Evolutionary conservation across 2,888 invertebrate genomes (phyloP), one percentile per base, ranked within the genome.

Genomic region (Lithophane socia): DNA sequence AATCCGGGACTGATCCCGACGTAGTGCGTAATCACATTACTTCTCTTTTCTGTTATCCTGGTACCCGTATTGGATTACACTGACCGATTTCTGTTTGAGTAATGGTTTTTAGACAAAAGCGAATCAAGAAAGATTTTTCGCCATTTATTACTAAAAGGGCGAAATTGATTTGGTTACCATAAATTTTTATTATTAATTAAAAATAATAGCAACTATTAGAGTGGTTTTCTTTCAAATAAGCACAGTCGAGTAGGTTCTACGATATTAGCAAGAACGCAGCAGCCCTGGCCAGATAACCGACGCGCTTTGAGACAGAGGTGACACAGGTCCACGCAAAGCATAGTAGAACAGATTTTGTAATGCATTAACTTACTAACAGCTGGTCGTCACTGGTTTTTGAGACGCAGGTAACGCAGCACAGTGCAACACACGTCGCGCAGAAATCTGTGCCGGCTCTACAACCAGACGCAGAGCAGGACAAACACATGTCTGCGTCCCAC

Each of bases 1-100:
- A 85, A 87, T 87, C 82, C 77, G 60, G 85, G 87, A 68, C 82
- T 77, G 70, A 81, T 87, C 85, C 82, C 75, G 54, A 69, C 68
- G 74, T 75, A 63, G 71, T 71, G 73, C 71, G 86, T 77, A 69
- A 77, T 77, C 68, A 72, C 68, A 63, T 72, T 66, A 83, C 68
- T 67, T 78, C 16, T 78, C 60, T 73, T 73, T 87, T 73, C 69
- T 84, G 85, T 80, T 75, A 70, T 75, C 84, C 87, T 87, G 87
- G 73, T 84, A 84, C 80, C 73, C 68, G 54, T 71, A 67, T 71
- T 58, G 67, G 60, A 82, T 85, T 82, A 85, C 44, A 44, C 44
- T 75, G 75, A 65, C 82, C 64, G 60, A 85, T 82, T 58, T 61
- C 56, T 63, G 65, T 67, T 85, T 63, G 13, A 85, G 44, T 58